Percentiles rank a stretch among this genome's conserved stretches.
These are phyloP conservation scores for Caenorhabditis japonica DNA, from an alignment of 2,888 invertebrate genomes.

Conservation along the genomic window DNA sequence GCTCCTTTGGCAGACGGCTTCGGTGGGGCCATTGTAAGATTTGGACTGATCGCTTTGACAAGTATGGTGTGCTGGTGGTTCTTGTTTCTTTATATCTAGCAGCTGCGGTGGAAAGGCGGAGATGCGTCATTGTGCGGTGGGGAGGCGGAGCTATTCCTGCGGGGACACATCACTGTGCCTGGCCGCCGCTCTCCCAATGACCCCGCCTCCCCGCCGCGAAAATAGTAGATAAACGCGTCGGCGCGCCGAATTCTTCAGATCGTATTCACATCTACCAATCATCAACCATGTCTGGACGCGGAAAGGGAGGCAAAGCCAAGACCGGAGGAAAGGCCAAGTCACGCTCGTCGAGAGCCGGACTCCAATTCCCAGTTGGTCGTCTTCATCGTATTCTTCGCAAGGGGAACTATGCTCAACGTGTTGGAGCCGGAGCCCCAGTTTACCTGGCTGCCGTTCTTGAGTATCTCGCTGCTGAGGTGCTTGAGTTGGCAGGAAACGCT, in stretches of 20 bases:
- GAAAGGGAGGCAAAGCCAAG: slow-evolving; percentile 80
- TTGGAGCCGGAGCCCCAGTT: slow-evolving; percentile 72
- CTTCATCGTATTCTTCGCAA: slow-evolving; percentile 71
- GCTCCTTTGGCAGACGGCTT: slow-evolving; percentile 76
- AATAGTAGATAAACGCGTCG: too few species aligned
- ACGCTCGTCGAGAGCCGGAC: slow-evolving; percentile 75
- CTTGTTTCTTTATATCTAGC: neutral
- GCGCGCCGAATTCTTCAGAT: too few species aligned
- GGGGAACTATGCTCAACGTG: slow-evolving; percentile 72
- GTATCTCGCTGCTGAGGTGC: slow-evolving; percentile 72
- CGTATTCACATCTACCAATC: neutral
- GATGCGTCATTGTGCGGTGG: slow-evolving; percentile 4
- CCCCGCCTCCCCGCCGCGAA: too few species aligned
- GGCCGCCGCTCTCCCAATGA: too few species aligned
- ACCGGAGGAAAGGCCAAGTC: slow-evolving; percentile 64
- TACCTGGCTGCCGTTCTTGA: slow-evolving; percentile 72
- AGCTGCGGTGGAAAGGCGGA: slow-evolving; percentile 8
- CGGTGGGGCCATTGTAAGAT: slow-evolving; percentile 59
- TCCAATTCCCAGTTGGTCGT: slow-evolving; percentile 74
- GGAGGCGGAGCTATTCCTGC: neutral
- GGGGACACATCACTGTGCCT: too few species aligned
- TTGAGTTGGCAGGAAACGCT: slow-evolving; percentile 75
- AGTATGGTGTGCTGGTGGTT: slow-evolving; percentile 1
- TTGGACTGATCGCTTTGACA: slow-evolving; percentile 20
- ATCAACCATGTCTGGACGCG: slow-evolving; percentile 85